Evolutionary conservation across 37 sponge, comb jelly and placozoan species (phyloP).

Genomic region (Mnemiopsis leidyi): DNA sequence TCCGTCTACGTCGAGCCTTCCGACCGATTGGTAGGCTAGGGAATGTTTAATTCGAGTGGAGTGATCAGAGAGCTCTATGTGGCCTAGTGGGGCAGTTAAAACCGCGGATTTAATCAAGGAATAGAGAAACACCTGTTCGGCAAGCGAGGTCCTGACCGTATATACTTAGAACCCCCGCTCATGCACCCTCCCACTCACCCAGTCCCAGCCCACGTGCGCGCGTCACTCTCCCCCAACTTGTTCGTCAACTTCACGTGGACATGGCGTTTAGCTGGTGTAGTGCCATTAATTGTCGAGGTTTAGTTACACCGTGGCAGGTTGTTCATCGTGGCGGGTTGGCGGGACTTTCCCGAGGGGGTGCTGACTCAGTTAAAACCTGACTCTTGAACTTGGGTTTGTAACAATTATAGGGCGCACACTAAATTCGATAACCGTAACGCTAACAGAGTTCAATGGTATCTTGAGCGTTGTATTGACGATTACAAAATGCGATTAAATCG

Average conservation of each 20-base stretch:
- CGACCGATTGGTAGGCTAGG: neutral
- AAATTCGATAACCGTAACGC: neutral
- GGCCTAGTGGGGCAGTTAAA: conserved; percentile 9
- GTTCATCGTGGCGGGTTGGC: no score
- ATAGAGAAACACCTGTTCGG: neutral
- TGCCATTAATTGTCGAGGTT: conserved; percentile 50
- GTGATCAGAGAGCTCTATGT: conserved; percentile 45
- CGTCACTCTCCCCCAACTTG: neutral
- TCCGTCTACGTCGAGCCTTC: neutral
- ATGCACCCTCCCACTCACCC: neutral
- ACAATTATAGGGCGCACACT: neutral
- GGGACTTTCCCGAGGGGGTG: neutral
- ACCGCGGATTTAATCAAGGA: neutral
- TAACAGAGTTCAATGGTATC: neutral
- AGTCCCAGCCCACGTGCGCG: neutral
- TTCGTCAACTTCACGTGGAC: neutral
- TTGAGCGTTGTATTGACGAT: neutral
- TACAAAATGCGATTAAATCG: neutral
- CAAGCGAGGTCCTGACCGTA: neutral
- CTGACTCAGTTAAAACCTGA: neutral
- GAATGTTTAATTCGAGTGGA: conserved; percentile 25
- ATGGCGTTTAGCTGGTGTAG: neutral
- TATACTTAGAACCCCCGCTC: neutral
- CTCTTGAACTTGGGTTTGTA: neutral
- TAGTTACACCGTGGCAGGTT: conserved; percentile 16